Evolutionary conservation across 2,888 invertebrate genomes (phyloP).

Genomic region (Hydriomena furcata): DNA sequence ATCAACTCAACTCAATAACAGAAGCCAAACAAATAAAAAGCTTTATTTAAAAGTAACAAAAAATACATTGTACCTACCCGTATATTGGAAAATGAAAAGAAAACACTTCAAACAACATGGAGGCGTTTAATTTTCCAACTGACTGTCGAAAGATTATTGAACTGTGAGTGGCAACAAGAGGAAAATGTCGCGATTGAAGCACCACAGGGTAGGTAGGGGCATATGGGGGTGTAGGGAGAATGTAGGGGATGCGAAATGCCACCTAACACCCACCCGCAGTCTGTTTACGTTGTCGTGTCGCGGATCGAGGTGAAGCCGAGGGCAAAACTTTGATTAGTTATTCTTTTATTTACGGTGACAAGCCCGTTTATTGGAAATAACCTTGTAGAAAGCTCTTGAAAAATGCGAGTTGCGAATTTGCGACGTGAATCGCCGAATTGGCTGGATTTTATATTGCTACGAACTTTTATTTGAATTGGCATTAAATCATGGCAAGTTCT

Average conservation of each 20-base stretch:
- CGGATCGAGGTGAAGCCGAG: conserved; percentile 59
- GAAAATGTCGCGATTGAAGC: conserved; percentile 74
- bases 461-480: neutral
- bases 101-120: conserved; percentile 38
- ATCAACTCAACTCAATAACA: too few relatives aligned
- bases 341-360: conserved; percentile 61
- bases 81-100: conserved; percentile 13
- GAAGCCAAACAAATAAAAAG: neutral
- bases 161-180: conserved; percentile 61
- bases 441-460: neutral
- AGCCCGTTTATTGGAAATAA: conserved; percentile 45
- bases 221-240: conserved; percentile 25
- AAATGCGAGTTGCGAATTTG: conserved; percentile 1
- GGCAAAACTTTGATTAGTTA: conserved; percentile 69
- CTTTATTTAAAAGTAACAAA: too few relatives aligned
- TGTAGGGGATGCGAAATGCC: conserved; percentile 34
- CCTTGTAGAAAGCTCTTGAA: conserved; percentile 7
- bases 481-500: conserved; percentile 14
- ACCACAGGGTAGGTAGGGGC: conserved; percentile 38
- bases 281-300: conserved; percentile 68
- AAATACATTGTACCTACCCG: too few relatives aligned
- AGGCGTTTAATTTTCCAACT: conserved; percentile 56
- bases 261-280: conserved; percentile 48
- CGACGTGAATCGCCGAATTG: neutral
- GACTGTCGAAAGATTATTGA: conserved; percentile 64